Base-by-base conservation (phyloP, 2,888 invertebrate genomes). In the Macrophya alboannulata region DNA sequence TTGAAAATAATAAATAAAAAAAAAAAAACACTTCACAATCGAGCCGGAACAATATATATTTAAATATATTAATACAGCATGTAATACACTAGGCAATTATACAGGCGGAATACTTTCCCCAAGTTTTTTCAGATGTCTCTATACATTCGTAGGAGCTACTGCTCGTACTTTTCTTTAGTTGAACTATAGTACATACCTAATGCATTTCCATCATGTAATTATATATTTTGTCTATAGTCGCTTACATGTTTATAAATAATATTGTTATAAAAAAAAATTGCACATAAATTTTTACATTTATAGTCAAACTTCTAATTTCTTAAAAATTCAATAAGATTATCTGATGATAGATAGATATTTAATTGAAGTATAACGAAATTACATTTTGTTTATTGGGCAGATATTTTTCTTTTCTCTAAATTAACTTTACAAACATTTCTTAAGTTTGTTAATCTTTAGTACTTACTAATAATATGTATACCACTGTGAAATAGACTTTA, bases 401-500 rank as follows among this genome's bases (percentile, higher is more conserved):
- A 51, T 74, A 45, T 51, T 31, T 31, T 37, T 77, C 31, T 77
- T 77, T 31, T 9, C 25, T 45, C 21, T 48, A 45, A 48, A 76
- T 76, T 37, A 25, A 12, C 4, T 62, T 76, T 25, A 51, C 45
- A 21, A 76, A 48, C 48, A 10, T 51, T 48, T 51, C 48, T 31
- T 79, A 37, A 59, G n/a, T 55, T 25, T 79, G 40, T 55, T 79
- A 37, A n/a, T 59, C 17, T 79, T 59, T 55, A 79, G 59, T 55
- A 59, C 51, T 37, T 37, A 59, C 76, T 76, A 43, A 72, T 72
- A 77, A 48, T 25, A 25, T 8, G 43, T 51, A 77, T 51, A 77
- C 55, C 55, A 77, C 37, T 62, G 59, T 43, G 62, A 25, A 40
- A 81, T 81, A 59, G 81, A 62, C 62, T 59, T 62, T 79, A 55